Evolutionary conservation across 2,797 vertebrate species (phyloP).

Genomic region (Sebastes taczanowskii): DNA sequence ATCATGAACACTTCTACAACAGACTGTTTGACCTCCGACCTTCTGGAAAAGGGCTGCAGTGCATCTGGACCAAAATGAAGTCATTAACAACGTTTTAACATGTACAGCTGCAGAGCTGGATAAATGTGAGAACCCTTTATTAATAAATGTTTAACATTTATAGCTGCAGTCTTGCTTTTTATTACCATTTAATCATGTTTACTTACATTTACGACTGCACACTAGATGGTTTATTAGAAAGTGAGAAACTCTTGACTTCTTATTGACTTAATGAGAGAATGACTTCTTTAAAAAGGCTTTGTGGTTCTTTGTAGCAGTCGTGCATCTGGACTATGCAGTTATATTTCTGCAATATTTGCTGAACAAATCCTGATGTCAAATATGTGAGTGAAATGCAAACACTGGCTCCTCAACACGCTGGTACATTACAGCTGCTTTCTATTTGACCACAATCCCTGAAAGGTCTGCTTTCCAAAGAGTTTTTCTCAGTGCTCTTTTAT

Average conservation of each 20-base stretch:
- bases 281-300: not conserved
- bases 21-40: not conserved
- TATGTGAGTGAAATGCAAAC: slow-evolving; percentile 42
- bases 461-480: not conserved
- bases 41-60: not conserved
- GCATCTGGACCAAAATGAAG: not conserved
- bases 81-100: not conserved
- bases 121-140: too few species aligned
- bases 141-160: not conserved
- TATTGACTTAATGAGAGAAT: not conserved
- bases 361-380: slow-evolving; percentile 11
- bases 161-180: not conserved
- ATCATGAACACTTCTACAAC: too few species aligned
- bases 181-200: not conserved
- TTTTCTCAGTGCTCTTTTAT: slow-evolving; percentile 21
- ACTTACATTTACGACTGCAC: not conserved
- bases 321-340: not conserved
- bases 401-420: not conserved
- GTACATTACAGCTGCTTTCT: slow-evolving; percentile 35
- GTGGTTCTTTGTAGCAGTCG: not conserved
- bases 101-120: not conserved
- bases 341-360: slow-evolving; percentile 2
- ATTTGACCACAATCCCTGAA: slow-evolving; percentile 32
- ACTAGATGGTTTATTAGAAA: not conserved
- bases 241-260: not conserved